phyloP scores from a whole-genome alignment of 2,797 vertebrate species.

The Sebastes ruberrimus region DNA sequence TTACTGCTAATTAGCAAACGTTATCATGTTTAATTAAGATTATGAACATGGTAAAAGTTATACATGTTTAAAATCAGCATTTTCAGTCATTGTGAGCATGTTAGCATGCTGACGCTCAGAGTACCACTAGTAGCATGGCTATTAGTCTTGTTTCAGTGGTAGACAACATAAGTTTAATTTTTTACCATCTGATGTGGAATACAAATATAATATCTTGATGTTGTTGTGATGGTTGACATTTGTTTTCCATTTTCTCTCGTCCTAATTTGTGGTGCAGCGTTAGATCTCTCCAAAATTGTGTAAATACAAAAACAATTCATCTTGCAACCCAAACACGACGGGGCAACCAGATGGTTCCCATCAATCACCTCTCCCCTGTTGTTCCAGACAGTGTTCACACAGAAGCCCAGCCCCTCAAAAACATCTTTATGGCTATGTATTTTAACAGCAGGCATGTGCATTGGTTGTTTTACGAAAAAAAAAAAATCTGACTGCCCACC shows the following conservation, averaged over 20 bases:
- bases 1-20: neutral
- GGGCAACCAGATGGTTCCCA: constrained; percentile 55
- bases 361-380: constrained; percentile 40
- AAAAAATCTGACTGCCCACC: too few species aligned
- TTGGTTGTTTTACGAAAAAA: constrained; percentile 6
- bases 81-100: neutral
- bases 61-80: neutral
- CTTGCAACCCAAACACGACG: neutral
- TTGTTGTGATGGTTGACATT: neutral
- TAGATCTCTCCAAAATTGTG: neutral
- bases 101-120: neutral
- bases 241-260: neutral
- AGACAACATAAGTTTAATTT: neutral
- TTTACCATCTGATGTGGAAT: neutral
- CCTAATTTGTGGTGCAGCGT: neutral
- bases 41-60: neutral
- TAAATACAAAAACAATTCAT: neutral
- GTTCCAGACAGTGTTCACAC: constrained; percentile 14
- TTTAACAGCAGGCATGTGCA: neutral
- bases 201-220: neutral
- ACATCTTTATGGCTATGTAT: neutral
- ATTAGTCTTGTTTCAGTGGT: neutral
- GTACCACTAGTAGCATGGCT: neutral
- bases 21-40: neutral
- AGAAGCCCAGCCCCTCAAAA: neutral